Conservation (phyloP, 2,888 invertebrate genomes). For the Phasia obesa region DNA sequence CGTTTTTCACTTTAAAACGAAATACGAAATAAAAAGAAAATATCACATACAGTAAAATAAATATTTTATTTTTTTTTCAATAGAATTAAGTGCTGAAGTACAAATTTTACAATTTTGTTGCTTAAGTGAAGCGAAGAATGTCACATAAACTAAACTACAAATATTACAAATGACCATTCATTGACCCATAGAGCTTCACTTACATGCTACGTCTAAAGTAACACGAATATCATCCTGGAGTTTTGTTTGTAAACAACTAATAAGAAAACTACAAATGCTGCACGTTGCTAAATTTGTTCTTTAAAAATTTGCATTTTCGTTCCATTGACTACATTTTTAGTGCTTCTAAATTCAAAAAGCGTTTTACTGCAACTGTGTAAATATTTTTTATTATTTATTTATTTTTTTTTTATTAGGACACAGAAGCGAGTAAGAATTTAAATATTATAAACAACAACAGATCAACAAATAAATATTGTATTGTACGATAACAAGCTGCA, state of each 20-base stretch:
- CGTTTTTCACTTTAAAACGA: too few relatives aligned
- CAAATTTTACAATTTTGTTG: constrained; percentile 17
- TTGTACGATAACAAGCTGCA: constrained; percentile 21
- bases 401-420: constrained; percentile 20
- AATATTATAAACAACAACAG: constrained; percentile 47
- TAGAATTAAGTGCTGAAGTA: neutral
- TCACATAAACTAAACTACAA: neutral
- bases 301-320: neutral
- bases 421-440: constrained; percentile 11
- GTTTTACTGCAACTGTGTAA: constrained; percentile 59
- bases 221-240: neutral
- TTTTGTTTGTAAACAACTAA: neutral
- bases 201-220: constrained; percentile 9
- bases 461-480: constrained; percentile 48
- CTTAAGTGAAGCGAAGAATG: neutral
- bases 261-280: neutral
- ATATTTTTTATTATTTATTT: neutral
- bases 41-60: constrained; percentile 55
- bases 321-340: constrained; percentile 8
- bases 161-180: neutral
- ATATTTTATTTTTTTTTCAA: constrained; percentile 59
- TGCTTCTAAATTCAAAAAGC: constrained; percentile 50
- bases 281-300: constrained; percentile 6
- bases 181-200: neutral
- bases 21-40: too few relatives aligned